These are phyloP conservation scores for Antidorcas marsupialis DNA, from an alignment of 2,113 vertebrate species.

Conservation along the genomic window DNA sequence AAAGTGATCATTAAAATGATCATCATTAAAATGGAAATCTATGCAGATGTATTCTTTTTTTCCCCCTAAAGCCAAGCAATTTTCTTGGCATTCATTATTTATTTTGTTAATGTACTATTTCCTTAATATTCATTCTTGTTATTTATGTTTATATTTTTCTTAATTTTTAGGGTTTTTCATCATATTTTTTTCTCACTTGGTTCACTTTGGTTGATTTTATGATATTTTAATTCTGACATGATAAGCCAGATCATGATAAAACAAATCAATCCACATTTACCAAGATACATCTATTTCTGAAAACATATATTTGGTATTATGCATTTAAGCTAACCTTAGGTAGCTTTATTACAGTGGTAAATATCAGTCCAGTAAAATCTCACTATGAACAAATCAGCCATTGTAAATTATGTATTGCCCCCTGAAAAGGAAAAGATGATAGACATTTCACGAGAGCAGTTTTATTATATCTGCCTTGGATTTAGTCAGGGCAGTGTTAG, in stretches of 20 bases:
- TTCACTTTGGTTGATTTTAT: constrained; percentile 19
- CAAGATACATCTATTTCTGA: not conserved
- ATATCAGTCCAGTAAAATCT: constrained; percentile 43
- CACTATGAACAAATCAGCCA: constrained; percentile 12
- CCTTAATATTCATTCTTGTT: not conserved
- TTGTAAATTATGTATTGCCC: constrained; percentile 29
- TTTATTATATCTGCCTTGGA: constrained; percentile 4
- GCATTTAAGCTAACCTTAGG: constrained; percentile 35
- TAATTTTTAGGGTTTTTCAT: not conserved
- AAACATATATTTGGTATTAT: not conserved
- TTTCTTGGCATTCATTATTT: not conserved
- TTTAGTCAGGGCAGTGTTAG: not conserved
- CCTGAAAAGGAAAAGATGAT: constrained; percentile 20
- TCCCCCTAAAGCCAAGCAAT: not conserved
- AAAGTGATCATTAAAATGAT: not conserved
- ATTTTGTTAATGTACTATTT: not conserved
- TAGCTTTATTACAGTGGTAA: constrained; percentile 32
- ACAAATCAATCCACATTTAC: not conserved
- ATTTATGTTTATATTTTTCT: not conserved
- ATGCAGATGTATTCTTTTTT: not conserved
- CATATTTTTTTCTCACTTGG: not conserved
- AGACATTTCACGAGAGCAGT: not conserved
- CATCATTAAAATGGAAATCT: not conserved
- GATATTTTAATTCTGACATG: not conserved
- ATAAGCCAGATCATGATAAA: not conserved